Evolutionary conservation across 37 sponge, comb jelly and placozoan genomes (phyloP), one percentile per base, ranked within the genome.

Genomic region (Aphrocallistes beatrix): DNA sequence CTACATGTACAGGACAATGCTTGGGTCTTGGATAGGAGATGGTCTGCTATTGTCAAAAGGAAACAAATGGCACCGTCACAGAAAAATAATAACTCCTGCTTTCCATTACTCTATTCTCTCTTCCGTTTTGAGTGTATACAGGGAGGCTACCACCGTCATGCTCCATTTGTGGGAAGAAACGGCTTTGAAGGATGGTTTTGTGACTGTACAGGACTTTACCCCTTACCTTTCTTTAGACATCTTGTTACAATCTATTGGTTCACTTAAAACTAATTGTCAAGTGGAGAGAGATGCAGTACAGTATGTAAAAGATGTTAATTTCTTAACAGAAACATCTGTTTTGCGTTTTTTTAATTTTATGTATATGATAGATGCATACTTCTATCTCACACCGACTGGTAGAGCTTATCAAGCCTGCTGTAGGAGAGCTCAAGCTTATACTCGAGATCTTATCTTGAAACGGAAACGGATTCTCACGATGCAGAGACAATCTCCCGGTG

Each of bases 71-170:
- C 83, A 87, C 1, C 42, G 36, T 42, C 32, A 82, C 47, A 37
- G 87, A 30, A 37, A 39, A 6, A 17, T 87, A 16, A 0, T 87
- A 48, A 87, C 87, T 30, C 87, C 87, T 28, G 87, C 87, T 23
- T 87, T 87, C 87, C 87, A 87, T 42, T 81, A 82, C 83, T 82
- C 47, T 50, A 82, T 87, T 47, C 87, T 87, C 36, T 50, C 82
- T 37, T 87, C 82, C 28, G 36, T 37, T 36, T 19, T 42, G 38
- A 60, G 83, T 36, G 50, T 87, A 37, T 82, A 82, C 23, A 16
- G 48, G 28, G 32, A 23, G 10, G 87, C 82, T 34, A 25, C 51
- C 1, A n/a, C 38, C n/a, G 37, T 87, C 17, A 60, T 87, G 39
- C 30, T 23, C 23, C 8, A 37, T 34, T 23, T 87, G 21, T 32